These are phyloP conservation scores for Mamestra configurata DNA, from an alignment of 1,140 invertebrate genomes.

Conservation along the genomic window DNA sequence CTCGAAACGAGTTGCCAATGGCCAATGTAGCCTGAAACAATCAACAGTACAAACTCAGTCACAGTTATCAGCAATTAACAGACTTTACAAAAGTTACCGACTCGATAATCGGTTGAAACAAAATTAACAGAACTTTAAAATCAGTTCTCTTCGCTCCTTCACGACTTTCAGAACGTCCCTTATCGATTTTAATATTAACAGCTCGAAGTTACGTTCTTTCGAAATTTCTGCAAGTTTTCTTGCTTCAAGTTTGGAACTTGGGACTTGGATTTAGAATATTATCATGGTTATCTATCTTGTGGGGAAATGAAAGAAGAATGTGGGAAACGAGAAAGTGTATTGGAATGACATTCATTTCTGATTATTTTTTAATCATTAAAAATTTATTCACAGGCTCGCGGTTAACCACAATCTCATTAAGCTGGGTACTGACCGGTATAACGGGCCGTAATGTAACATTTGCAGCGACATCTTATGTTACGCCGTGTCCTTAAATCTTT, in stretches of 20 bases:
- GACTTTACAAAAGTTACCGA: conserved; percentile 17
- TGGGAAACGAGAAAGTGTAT: background rate
- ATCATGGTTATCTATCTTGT: background rate
- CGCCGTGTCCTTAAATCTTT: too few relatives aligned
- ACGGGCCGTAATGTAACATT: too few relatives aligned
- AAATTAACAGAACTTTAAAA: conserved; percentile 47
- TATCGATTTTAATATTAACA: conserved; percentile 52
- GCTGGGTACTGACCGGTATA: too few relatives aligned
- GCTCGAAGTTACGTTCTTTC: background rate
- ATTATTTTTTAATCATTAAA: too few relatives aligned
- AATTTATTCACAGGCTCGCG: too few relatives aligned
- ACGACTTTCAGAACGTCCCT: background rate
- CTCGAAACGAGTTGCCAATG: background rate
- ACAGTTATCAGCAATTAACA: conserved; percentile 12
- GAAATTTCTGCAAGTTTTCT: conserved; percentile 6
- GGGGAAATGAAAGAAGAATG: too few relatives aligned
- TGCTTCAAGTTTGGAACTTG: background rate
- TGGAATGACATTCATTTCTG: background rate
- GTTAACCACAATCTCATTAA: too few relatives aligned
- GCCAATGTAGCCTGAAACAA: conserved; percentile 24
- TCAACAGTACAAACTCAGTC: conserved; percentile 14
- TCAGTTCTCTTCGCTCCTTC: conserved; percentile 1
- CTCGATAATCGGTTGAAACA: conserved; percentile 36
- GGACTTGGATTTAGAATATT: conserved; percentile 2
- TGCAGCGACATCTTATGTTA: too few relatives aligned